phyloP scores from a whole-genome alignment of 1,140 invertebrate genomes.

The Nymphalis io region DNA sequence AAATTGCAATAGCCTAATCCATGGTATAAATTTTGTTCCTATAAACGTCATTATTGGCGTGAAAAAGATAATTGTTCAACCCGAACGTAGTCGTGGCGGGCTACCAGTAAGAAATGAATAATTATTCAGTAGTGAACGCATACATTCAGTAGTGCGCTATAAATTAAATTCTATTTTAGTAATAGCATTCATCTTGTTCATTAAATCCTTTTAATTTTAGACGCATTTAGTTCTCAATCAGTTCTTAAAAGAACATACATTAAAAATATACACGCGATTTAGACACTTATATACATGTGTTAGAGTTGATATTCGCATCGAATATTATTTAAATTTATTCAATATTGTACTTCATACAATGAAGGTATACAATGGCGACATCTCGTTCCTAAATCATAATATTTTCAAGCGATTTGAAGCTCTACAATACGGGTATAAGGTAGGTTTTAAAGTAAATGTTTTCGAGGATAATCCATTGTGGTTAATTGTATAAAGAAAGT shows the following conservation, averaged over 20 bases:
- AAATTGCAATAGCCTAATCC: no score
- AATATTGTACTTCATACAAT: conserved; percentile 6
- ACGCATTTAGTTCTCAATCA: not conserved
- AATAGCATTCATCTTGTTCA: conserved; percentile 4
- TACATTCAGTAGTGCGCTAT: not conserved
- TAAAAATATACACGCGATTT: not conserved
- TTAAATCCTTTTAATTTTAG: conserved; percentile 3
- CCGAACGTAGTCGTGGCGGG: no score
- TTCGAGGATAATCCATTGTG: not conserved
- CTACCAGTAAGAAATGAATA: no score
- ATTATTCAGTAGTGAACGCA: no score
- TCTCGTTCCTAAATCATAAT: not conserved
- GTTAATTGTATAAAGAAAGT: conserved; percentile 12
- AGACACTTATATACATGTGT: not conserved
- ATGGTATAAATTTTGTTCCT: no score
- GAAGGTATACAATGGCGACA: not conserved
- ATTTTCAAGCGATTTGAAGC: not conserved
- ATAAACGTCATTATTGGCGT: no score
- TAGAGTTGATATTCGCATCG: not conserved
- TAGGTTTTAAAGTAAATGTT: not conserved
- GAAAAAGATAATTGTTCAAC: no score
- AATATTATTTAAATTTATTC: not conserved
- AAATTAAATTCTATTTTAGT: not conserved
- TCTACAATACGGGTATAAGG: not conserved
- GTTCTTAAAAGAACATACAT: not conserved